Evolutionary conservation across 2,888 invertebrate genomes (phyloP).

Genomic region (Sisyra nigra): DNA sequence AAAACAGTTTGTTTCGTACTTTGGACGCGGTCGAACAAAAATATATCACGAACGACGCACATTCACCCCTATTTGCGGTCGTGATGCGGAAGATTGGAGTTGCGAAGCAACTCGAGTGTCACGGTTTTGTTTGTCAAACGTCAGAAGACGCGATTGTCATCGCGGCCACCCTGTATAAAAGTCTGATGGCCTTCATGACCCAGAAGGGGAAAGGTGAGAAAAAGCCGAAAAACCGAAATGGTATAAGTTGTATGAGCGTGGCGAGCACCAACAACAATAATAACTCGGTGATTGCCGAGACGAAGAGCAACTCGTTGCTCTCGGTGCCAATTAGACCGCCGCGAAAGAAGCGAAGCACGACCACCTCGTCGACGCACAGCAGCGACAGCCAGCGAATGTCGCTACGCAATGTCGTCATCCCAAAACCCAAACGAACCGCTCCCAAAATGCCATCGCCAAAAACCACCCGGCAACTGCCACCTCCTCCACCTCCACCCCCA

Average conservation of each 20-base stretch:
- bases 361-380: conserved; percentile 28
- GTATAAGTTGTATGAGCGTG: conserved; percentile 60
- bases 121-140: conserved; percentile 78
- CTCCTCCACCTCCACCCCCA: conserved; percentile 19
- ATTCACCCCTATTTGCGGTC: conserved; percentile 77
- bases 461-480: conserved; percentile 19
- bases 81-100: conserved; percentile 71
- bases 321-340: conserved; percentile 51
- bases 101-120: conserved; percentile 71
- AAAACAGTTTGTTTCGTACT: conserved; percentile 45
- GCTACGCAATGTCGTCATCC: conserved; percentile 35
- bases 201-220: conserved; percentile 31
- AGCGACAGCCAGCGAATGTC: conserved; percentile 27
- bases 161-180: conserved; percentile 80
- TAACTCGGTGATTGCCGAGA: conserved; percentile 17
- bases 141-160: conserved; percentile 85
- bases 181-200: conserved; percentile 67
- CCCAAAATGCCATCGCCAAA: conserved; percentile 31
- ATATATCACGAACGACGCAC: conserved; percentile 39
- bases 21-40: conserved; percentile 36
- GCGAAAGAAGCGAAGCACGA: conserved; percentile 52
- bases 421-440: conserved; percentile 33
- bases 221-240: conserved; percentile 51
- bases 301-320: conserved; percentile 14
- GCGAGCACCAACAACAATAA: conserved; percentile 39